Base-by-base conservation (phyloP, 1,140 invertebrate species). In the Drosophila ironensis region DNA sequence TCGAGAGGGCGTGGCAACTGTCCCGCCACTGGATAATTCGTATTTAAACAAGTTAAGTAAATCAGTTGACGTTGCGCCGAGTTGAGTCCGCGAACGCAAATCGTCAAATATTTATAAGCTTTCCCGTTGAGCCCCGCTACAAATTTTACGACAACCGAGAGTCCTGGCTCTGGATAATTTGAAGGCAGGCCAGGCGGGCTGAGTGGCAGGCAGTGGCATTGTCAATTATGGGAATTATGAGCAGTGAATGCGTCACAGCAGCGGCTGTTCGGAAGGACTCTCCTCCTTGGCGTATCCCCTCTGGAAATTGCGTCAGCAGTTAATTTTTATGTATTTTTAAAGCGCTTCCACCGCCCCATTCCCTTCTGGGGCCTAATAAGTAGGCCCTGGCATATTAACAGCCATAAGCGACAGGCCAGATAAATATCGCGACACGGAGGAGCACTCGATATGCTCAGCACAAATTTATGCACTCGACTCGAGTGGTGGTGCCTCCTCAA, bases 321-420 rank as follows among this genome's bases (percentile, higher is more conserved):
- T 84, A 70, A 84, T 82, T 74, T 84, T 86, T 66, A 84, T 84
- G 74, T 86, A 66, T 86, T 77, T 82, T 82, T 82, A 84, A 82
- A 78, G 59, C 73, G 69, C 46, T 64, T 33, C 53, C 51, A 40
- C 25, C 50, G 16, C 66, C 53, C 25, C 40, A 35, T 54, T 51
- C 30, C 25, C 42, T 48, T n/a, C n/a, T n/a, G n/a, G n/a, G 41
- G 37, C 78, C 37, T 77, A 84, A 81, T 60, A 75, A 74, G 76
- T 73, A 69, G 67, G 68, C 67, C 73, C 40, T 35, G 48, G 48
- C 67, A 54, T 75, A 77, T 77, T 77, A 77, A 72, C 45, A 52
- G 69, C 30, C 67, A 45, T 46, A 47, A 51, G 71, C 59, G 33
- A 44, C 35, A 45, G 48, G 24, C n/a, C 48, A 57, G 78, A 78